Base-by-base conservation (phyloP, 2,888 invertebrate species). In the Dasysyrphus tricinctus region DNA sequence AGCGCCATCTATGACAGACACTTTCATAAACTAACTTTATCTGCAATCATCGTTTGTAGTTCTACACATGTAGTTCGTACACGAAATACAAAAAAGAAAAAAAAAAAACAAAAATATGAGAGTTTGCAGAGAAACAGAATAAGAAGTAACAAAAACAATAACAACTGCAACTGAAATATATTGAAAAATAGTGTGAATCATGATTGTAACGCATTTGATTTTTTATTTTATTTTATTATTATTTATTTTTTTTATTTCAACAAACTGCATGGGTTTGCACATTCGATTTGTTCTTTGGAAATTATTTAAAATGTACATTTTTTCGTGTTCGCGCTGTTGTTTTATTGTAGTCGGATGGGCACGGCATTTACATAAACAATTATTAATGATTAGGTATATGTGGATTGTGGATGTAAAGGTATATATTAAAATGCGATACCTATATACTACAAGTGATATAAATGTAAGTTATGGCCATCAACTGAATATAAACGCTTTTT, bases 141-240 rank as follows among this genome's bases (percentile, higher is more conserved):
- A 14, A 54, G 14, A 77, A 34, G 6, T 16, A 73, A 51, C 51
- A 56, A 57, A n/a, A 49, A 76, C 42, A 57, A 61, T 16, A 69
- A 75, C 39, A 80, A 49, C 12, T 47, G 29, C 29, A 37, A 19
- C n/a, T 49, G 39, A 19, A 42, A 44, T 32, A 49, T 29, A 49
- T 11, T 76, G 57, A 34, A 61, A 51, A 37, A 80, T 34, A 76
- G 73, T 85, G 73, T 80, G 80, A 85, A 80, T 80, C 84, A 85
- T 56, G 65, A 69, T 69, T 73, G 70, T 19, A 80, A 54, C 11
- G 75, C 70, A 37, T 69, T 65, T 47, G n/a, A 29, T 61, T 47
- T 34, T 39, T 47, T 24, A 24, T 24, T 34, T 47, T 1, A 54
- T 54, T 78, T 54, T n/a, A n/a, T n/a, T n/a, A n/a, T n/a, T n/a